Base-by-base conservation (phyloP, 2,888 invertebrate species). In the Xanthia icteritia region DNA sequence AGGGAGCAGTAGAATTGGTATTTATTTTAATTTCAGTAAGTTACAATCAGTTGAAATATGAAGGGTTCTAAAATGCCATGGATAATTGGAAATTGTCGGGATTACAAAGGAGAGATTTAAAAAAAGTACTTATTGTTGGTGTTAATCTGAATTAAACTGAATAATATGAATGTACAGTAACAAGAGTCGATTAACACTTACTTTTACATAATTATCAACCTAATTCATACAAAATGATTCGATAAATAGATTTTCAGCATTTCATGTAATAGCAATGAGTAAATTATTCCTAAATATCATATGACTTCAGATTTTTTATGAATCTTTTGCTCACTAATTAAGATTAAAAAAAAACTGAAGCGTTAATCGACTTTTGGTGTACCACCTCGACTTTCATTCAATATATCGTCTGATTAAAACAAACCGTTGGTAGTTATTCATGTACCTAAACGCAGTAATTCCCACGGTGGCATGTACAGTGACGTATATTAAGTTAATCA, bases 401-500 rank as follows among this genome's bases (percentile, higher is more conserved):
- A 58, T 39, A 36, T 56, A 56, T 20, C 3, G 20, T 61, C 64
- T 73, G 63, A 74, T 75, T 76, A 75, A 75, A 82, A 81, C 67
- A 61, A 58, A 74, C 48, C 64, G 15, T 20, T 54, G 42, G 66
- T 58, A 56, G 72, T 84, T 58, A 77, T 63, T 74, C 48, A 70
- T 73, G 69, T 80, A 64, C 27, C 51, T 58, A 48, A 51, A 73
- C 63, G 65, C 67, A 76, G 54, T 79, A 73, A 85, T 79, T 85
- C 45, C 63, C 75, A 23, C 51, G 65, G 56, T 11, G 73, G 65
- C 60, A 64, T 76, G 66, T 86, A 74, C 69, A 48, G 66, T 39
- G 68, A 76, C 73, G 75, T 72, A 71, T 78, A 88, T 88, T 76
- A 85, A 76, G 79, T 85, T 76, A 85, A 85, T 82, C 69, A 42